These are phyloP conservation scores for Nomada fucata DNA, from an alignment of 2,888 invertebrate species.

Conservation along the genomic window DNA sequence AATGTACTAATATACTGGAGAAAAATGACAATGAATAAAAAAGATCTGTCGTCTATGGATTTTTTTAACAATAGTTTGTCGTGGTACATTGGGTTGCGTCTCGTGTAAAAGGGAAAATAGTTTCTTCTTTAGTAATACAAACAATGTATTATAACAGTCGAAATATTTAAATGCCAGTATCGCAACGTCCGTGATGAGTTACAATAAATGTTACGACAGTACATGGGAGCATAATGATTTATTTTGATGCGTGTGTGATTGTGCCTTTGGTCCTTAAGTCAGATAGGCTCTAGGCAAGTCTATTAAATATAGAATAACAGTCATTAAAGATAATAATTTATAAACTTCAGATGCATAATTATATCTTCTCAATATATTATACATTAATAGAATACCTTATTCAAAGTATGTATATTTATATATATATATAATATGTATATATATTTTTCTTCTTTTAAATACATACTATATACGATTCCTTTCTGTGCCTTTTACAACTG, in stretches of 20 bases:
- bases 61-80: slow-evolving; percentile 31
- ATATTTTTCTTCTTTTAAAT: slow-evolving; percentile 61
- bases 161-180: slow-evolving; percentile 73
- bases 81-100: slow-evolving; percentile 34
- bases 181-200: slow-evolving; percentile 71
- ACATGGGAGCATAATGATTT: slow-evolving; percentile 80
- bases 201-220: slow-evolving; percentile 74
- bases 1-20: slow-evolving; percentile 51
- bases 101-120: slow-evolving; percentile 43
- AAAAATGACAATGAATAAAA: slow-evolving; percentile 59
- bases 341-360: slow-evolving; percentile 82
- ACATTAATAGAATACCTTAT: slow-evolving; percentile 82
- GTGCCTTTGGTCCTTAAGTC: slow-evolving; percentile 84
- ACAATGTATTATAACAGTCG: slow-evolving; percentile 48
- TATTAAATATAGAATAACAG: slow-evolving; percentile 81
- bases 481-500: slow-evolving; percentile 68
- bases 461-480: slow-evolving; percentile 74
- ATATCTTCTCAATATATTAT: slow-evolving; percentile 80
- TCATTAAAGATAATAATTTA: slow-evolving; percentile 82
- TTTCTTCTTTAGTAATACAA: slow-evolving; percentile 47
- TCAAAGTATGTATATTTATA: slow-evolving; percentile 67
- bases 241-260: slow-evolving; percentile 81
- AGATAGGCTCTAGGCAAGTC: slow-evolving; percentile 83
- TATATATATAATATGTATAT: slow-evolving; percentile 64
- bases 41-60: slow-evolving; percentile 34